Conservation (phyloP, 2,113 vertebrate genomes). For the Piaya cayana region DNA sequence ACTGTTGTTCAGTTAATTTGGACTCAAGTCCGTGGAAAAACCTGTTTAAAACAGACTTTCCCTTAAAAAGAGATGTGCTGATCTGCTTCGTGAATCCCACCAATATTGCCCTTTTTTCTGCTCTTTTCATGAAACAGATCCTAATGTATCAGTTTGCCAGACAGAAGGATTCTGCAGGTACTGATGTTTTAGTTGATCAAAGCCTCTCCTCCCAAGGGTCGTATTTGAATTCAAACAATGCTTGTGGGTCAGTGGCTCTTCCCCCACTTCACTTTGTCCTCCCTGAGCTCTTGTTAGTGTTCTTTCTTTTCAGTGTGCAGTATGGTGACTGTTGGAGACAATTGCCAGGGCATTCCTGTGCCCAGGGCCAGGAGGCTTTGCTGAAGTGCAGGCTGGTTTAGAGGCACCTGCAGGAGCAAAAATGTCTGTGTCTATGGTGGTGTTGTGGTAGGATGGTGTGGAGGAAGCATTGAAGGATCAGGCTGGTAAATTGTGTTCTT, state of each 20-base stretch:
- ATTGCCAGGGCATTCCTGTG: neutral
- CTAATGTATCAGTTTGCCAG: neutral
- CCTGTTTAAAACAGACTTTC: neutral
- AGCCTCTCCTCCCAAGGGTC: neutral
- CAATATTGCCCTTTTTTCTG: neutral
- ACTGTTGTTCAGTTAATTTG: neutral
- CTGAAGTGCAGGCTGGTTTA: neutral
- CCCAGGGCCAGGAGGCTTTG: neutral
- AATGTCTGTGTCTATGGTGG: neutral
- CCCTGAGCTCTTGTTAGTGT: neutral
- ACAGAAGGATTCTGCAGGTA: neutral
- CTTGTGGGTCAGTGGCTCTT: neutral
- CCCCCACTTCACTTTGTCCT: neutral
- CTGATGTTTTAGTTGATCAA: neutral
- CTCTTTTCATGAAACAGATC: neutral
- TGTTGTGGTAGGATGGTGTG: neutral
- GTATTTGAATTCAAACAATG: neutral
- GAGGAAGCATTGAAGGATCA: neutral
- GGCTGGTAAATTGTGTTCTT: neutral
- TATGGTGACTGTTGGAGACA: neutral
- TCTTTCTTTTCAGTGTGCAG: accelerated
- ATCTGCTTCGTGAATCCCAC: neutral
- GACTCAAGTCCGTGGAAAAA: neutral
- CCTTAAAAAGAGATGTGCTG: neutral
- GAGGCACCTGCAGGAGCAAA: neutral